Conservation (phyloP, 2,113 vertebrate genomes). For the Hemicordylus capensis region DNA sequence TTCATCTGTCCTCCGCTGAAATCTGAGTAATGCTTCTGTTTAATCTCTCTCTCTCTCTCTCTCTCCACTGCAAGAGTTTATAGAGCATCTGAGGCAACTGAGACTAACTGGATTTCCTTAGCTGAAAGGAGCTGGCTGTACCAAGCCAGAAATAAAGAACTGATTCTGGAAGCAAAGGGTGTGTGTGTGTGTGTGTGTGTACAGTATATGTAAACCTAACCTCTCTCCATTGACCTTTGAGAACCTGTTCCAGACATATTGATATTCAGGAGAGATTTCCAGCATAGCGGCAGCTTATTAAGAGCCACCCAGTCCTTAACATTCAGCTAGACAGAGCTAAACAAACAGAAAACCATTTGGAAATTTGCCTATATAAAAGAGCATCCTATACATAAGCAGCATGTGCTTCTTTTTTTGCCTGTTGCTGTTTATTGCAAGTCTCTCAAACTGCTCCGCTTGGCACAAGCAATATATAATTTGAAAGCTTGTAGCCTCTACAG, state of each 20-base stretch:
- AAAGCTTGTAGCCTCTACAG: neutral
- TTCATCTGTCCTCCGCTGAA: slow-evolving; percentile 3
- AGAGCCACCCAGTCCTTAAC: neutral
- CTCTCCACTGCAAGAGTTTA: neutral
- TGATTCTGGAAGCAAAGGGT: neutral
- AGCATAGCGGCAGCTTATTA: neutral
- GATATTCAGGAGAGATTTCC: neutral
- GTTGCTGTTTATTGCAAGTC: neutral
- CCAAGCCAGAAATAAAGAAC: neutral
- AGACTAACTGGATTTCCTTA: neutral
- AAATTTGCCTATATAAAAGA: neutral
- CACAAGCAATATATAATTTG: neutral
- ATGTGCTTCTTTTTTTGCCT: neutral
- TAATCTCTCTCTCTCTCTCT: neutral
- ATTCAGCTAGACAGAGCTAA: neutral
- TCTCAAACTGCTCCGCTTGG: neutral
- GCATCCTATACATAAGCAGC: too few species aligned
- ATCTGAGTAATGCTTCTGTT: slow-evolving; percentile 21
- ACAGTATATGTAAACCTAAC: too few species aligned
- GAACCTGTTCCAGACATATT: neutral
- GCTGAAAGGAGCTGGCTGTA: neutral
- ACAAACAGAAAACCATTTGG: neutral
- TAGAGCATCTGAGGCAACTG: neutral
- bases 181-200: neutral
- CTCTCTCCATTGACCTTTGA: neutral